Evolutionary conservation across 1,140 invertebrate genomes (phyloP).

Genomic region (Arctopsyche grandis): DNA sequence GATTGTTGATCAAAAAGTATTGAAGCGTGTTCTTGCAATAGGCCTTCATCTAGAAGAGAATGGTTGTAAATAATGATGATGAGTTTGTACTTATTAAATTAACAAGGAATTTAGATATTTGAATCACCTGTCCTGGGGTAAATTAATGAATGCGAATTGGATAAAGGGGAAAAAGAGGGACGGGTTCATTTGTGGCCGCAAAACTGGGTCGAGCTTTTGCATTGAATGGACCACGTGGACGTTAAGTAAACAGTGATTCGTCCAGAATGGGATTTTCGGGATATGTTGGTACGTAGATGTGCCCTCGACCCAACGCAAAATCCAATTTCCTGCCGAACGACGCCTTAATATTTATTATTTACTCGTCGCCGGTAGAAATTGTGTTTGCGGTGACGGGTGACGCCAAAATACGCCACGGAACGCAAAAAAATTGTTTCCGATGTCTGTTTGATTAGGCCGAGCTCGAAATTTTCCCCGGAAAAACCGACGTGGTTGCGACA

Average conservation of each 20-base stretch:
- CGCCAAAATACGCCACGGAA: slow-evolving; percentile 23
- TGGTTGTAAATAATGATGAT: no score
- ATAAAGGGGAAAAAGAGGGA: no score
- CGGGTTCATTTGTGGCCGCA: no score
- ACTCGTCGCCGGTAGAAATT: slow-evolving; percentile 49
- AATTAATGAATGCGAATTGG: not conserved
- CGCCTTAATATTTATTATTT: slow-evolving; percentile 52
- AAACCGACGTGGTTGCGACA: not conserved
- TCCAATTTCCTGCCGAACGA: slow-evolving; percentile 53
- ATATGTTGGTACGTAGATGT: slow-evolving; percentile 22
- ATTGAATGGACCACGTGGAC: not conserved
- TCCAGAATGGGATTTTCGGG: not conserved
- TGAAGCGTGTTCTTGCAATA: no score
- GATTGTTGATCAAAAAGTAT: no score
- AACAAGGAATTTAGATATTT: no score
- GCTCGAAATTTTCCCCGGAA: not conserved
- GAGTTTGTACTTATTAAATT: no score
- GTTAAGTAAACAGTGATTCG: slow-evolving; percentile 33
- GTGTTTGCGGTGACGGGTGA: slow-evolving; percentile 48
- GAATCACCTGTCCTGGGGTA: no score
- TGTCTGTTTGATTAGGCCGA: not conserved
- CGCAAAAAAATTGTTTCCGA: not conserved
- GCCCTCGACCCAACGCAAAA: slow-evolving; percentile 42
- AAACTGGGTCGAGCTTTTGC: no score
- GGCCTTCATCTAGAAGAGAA: no score